These are phyloP conservation scores for Isotomurus palustris DNA, from an alignment of 2,888 invertebrate species.

Conservation along the genomic window DNA sequence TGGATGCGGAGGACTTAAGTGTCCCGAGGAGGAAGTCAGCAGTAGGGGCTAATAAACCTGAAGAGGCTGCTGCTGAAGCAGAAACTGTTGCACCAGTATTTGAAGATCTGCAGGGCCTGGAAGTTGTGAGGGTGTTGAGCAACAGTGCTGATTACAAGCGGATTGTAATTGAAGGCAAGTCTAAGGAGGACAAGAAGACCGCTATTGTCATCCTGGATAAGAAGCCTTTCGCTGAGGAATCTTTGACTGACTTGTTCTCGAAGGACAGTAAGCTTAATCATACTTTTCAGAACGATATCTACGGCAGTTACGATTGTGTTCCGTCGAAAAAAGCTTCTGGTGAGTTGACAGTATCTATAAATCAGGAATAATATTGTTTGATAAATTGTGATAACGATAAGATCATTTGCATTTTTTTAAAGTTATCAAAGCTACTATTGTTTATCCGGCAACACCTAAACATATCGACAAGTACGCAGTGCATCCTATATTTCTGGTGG, in stretches of 20 bases:
- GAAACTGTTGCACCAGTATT: constrained; percentile 47
- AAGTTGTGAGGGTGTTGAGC: constrained; percentile 62
- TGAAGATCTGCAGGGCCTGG: constrained; percentile 59
- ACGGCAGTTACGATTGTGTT: constrained; percentile 72
- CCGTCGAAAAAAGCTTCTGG: constrained; percentile 62
- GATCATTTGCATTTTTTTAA: not conserved
- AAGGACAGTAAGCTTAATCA: constrained; percentile 59
- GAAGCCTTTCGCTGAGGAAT: constrained; percentile 66
- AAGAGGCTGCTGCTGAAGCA: not conserved
- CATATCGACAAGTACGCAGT: constrained; percentile 81
- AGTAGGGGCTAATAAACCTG: not conserved
- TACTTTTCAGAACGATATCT: constrained; percentile 75
- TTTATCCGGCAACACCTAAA: constrained; percentile 89
- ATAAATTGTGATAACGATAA: not conserved
- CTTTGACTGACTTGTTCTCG: constrained; percentile 56
- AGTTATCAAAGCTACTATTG: constrained; percentile 83
- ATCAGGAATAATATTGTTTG: not conserved
- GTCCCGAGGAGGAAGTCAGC: not conserved
- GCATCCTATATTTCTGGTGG: constrained; percentile 68
- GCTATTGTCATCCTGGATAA: constrained; percentile 77
- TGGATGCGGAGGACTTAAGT: not conserved
- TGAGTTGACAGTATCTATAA: constrained; percentile 50
- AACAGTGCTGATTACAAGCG: constrained; percentile 69
- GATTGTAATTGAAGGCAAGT: constrained; percentile 64
- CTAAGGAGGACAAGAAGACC: constrained; percentile 59